A percentile compares a stretch with the other conserved stretches of the same genome.
These are phyloP conservation scores for Pammene fasciana DNA, from an alignment of 2,888 invertebrate genomes.

Conservation along the genomic window DNA sequence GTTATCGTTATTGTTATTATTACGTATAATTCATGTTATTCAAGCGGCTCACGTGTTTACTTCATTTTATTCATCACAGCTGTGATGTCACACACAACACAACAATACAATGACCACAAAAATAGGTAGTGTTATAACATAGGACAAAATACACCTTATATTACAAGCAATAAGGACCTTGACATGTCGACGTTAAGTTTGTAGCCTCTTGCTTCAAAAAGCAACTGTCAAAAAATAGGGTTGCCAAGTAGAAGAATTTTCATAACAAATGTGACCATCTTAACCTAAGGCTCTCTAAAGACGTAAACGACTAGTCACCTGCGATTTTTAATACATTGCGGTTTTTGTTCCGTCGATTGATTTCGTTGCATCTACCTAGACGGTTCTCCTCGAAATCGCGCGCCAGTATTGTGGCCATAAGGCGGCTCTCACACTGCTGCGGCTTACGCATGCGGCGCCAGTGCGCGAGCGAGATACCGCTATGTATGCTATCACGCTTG, in stretches of 20 bases:
- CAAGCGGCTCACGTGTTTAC: not conserved
- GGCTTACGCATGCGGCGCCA: too few relatives aligned
- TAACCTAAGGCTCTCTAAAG: too few relatives aligned
- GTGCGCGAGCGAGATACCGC: too few relatives aligned
- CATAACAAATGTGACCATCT: not conserved
- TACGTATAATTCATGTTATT: not conserved
- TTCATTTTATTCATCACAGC: not conserved
- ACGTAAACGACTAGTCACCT: too few relatives aligned
- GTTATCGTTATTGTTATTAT: not conserved
- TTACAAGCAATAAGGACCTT: not conserved
- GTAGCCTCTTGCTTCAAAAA: not conserved
- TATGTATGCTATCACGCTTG: too few relatives aligned
- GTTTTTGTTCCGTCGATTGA: too few relatives aligned
- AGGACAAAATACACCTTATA: slow-evolving; percentile 1
- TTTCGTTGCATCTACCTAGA: too few relatives aligned
- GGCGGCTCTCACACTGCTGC: too few relatives aligned
- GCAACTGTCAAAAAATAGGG: slow-evolving; percentile 16
- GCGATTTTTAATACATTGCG: too few relatives aligned
- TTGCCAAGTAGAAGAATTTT: slow-evolving; percentile 3
- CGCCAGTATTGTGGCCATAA: too few relatives aligned
- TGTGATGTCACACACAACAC: not conserved
- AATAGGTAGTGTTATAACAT: not conserved
- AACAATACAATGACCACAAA: slow-evolving; percentile 2
- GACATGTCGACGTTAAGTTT: not conserved
- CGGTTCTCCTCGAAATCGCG: too few relatives aligned